Conservation (phyloP, 2,888 invertebrate genomes). For the Drosophila meridiana region DNA sequence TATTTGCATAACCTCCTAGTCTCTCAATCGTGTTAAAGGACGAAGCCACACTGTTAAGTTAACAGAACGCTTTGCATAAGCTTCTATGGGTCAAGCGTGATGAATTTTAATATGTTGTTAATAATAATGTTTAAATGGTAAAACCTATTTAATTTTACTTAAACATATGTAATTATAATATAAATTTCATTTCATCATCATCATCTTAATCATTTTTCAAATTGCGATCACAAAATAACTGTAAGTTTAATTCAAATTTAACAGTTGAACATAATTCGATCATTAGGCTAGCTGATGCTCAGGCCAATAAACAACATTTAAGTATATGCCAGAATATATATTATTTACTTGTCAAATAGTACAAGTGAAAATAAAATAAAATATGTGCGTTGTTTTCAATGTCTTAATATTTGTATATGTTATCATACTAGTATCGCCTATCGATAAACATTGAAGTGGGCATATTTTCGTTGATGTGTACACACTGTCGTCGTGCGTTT, state of each 20-base stretch:
- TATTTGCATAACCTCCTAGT: too few species aligned
- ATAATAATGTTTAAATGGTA: too few species aligned
- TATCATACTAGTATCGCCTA: conserved; percentile 1
- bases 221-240: neutral
- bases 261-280: neutral
- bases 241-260: neutral
- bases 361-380: neutral
- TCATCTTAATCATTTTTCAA: neutral
- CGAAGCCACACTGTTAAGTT: too few species aligned
- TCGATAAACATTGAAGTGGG: conserved; percentile 15
- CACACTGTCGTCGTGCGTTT: conserved; percentile 15
- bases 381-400: too few species aligned
- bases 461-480: conserved; percentile 8
- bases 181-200: neutral
- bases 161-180: too few species aligned
- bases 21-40: too few species aligned
- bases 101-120: neutral
- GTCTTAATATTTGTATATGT: too few species aligned
- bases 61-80: too few species aligned
- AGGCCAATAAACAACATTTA: neutral
- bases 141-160: too few species aligned
- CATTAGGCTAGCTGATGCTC: neutral
- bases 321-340: neutral
- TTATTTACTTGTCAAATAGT: neutral
- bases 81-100: neutral